Percentiles rank a stretch among this genome's conserved stretches.
phyloP scores from a whole-genome alignment of 2,113 vertebrate species.

The Fulmarus glacialis region DNA sequence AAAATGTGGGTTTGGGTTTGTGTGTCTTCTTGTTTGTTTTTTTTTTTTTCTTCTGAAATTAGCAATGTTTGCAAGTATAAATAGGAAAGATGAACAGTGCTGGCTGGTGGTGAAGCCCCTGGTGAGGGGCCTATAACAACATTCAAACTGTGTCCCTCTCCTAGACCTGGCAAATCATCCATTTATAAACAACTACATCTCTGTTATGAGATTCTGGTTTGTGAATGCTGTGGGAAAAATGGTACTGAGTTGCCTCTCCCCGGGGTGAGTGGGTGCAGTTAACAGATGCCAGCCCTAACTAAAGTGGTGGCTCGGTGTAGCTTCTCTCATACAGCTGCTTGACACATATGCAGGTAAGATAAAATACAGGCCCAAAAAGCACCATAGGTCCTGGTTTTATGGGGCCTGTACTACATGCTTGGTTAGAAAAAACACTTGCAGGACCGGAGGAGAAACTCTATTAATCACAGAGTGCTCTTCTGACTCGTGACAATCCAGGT shows the following conservation, averaged over 20 bases:
- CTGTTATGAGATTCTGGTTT: not conserved
- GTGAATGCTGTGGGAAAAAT: not conserved
- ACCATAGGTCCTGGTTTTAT: not conserved
- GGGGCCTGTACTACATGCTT: not conserved
- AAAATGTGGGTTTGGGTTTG: not conserved
- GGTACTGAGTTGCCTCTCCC: not conserved
- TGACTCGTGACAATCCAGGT: not conserved
- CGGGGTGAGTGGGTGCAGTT: not conserved
- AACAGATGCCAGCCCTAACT: not conserved
- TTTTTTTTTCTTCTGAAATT: not conserved
- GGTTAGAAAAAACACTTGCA: not conserved
- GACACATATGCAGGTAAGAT: not conserved
- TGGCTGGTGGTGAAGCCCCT: not conserved
- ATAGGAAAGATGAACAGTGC: not conserved
- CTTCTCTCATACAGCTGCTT: not conserved
- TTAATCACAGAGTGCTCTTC: not conserved
- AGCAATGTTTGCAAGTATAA: not conserved
- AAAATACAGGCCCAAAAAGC: not conserved
- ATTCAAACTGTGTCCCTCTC: not conserved
- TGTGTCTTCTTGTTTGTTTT: not conserved
- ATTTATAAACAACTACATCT: not conserved
- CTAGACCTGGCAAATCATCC: not conserved
- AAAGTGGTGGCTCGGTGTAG: not conserved
- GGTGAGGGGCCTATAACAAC: not conserved
- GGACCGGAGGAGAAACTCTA: not conserved